phyloP scores from a whole-genome alignment of 2,888 invertebrate genomes.

The Sclerodermus sp. region DNA sequence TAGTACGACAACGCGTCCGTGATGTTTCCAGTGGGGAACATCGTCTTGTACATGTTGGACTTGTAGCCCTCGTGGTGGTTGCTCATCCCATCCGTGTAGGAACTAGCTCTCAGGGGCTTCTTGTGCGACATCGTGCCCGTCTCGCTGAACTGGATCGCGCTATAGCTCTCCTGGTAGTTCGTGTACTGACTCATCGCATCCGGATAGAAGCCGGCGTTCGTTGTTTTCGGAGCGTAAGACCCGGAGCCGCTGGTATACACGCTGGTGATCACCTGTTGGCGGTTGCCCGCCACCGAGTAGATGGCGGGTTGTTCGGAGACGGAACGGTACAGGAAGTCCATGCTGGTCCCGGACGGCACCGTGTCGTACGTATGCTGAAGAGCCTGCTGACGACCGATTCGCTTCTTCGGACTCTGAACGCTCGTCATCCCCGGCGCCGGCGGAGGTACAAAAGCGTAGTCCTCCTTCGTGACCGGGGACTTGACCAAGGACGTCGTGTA shows the following conservation, averaged over 20 bases:
- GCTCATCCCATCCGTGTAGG: constrained; percentile 61
- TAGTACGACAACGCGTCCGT: constrained; percentile 83
- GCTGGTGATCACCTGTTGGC: constrained; percentile 72
- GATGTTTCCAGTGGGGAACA: constrained; percentile 71
- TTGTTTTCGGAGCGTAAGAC: constrained; percentile 64
- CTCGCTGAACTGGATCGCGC: constrained; percentile 56
- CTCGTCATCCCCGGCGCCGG: constrained; percentile 59
- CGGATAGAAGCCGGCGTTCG: constrained; percentile 63
- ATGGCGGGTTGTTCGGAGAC: constrained; percentile 65
- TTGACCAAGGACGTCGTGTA: constrained; percentile 59
- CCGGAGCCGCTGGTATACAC: constrained; percentile 72
- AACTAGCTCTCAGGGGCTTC: constrained; percentile 42
- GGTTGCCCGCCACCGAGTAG: constrained; percentile 76
- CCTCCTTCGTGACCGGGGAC: constrained; percentile 60
- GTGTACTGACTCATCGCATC: constrained; percentile 68
- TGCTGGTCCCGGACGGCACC: constrained; percentile 42
- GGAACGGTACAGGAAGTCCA: constrained; percentile 59
- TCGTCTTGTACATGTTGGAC: constrained; percentile 66
- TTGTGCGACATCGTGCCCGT: constrained; percentile 52
- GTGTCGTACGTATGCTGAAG: constrained; percentile 42
- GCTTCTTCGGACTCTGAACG: constrained; percentile 59
- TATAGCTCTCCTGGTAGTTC: constrained; percentile 49
- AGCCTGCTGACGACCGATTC: constrained; percentile 47
- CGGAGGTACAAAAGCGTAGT: constrained; percentile 61
- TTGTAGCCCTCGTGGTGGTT: constrained; percentile 70